Evolutionary conservation across 2,797 vertebrate genomes (phyloP).

Genomic region (Hydrolagus colliei): DNA sequence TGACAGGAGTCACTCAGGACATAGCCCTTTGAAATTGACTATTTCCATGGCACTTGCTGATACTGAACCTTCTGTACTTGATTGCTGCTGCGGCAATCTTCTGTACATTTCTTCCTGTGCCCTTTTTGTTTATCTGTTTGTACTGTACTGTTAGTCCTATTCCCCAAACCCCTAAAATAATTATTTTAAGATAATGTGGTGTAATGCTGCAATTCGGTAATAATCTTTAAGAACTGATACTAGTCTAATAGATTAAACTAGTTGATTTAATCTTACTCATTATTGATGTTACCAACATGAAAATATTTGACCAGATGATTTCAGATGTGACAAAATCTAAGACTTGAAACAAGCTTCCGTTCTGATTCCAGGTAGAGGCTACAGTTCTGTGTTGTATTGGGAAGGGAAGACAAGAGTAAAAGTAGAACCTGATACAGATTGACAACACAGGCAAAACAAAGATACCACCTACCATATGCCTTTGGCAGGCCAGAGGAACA

Average conservation of each 20-base stretch:
- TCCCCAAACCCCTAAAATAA: not conserved
- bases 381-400: not conserved
- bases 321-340: not conserved
- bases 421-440: not conserved
- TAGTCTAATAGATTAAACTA: no score
- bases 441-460: not conserved
- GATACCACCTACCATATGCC: conserved; percentile 87
- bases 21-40: not conserved
- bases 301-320: not conserved
- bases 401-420: not conserved
- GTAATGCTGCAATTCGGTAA: not conserved
- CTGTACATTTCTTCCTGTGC: not conserved
- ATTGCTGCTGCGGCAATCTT: not conserved
- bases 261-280: no score
- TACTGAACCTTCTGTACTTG: not conserved
- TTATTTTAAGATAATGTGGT: not conserved
- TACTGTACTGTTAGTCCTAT: not conserved
- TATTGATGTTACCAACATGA: no score
- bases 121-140: not conserved
- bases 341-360: not conserved
- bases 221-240: not conserved
- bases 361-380: not conserved
- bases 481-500: conserved; percentile 87
- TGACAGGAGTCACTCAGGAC: not conserved
- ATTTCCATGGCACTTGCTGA: not conserved